Evolutionary conservation across 2,888 invertebrate species (phyloP), one percentile per base, ranked within the genome.

Genomic region (Pogonocherus hispidulus): DNA sequence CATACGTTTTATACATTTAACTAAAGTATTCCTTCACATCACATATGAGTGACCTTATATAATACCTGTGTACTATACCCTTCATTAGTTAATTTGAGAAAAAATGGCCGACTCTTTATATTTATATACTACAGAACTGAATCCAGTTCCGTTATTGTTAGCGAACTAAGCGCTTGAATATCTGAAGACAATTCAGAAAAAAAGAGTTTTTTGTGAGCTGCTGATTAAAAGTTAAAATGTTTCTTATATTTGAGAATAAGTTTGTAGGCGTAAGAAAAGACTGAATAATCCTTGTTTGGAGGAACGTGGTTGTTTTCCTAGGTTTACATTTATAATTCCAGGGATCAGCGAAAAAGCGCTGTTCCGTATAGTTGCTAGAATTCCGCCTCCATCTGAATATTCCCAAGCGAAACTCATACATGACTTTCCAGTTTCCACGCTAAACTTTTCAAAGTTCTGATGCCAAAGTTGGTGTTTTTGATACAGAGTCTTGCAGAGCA

Each of bases 311-410:
- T 55, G 62, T 57, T 56, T 65, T 62, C 55, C 47, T 60, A 37
- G 55, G 55, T 56, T 62, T 62, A 59, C 73, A 71, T 71, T 73
- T 67, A 73, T 73, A 71, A 69, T 73, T 71, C 73, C 59, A 51
- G 67, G 67, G 69, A 73, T 73, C 73, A 70, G 63, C 46, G 63
- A 51, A 62, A 64, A 55, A 57, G 60, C 52, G 69, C 56, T 41
- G 57, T 62, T 56, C 55, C 55, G 54, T 57, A 67, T 62, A 49
- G 54, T 37, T 63, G 41, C 16, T 9, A 54, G 41, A 62, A 55
- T 62, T 44, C 57, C 49, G 51, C 56, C 51, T 51, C 56, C 51
- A 51, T 59, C 46, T 63, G 37, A 55, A 68, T 59, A 57, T 59
- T 67, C 55, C 59, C 57, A 27, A 41, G 59, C 63, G 63, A 64